Conservation (phyloP, 2,888 invertebrate species). For the Phragmatobia fuliginosa region DNA sequence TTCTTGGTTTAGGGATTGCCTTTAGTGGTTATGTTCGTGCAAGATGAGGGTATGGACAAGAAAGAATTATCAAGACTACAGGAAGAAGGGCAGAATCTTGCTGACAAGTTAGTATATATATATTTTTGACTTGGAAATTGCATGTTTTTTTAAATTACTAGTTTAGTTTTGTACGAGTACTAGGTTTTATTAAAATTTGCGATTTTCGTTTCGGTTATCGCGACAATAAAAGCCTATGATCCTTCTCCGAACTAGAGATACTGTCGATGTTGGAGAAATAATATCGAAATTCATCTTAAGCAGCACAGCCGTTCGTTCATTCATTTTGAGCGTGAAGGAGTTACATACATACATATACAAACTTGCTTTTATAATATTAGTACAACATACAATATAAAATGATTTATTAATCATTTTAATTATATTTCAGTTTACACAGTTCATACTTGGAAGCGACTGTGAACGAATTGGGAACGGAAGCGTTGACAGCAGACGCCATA, state of each 20-base stretch:
- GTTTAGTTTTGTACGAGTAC: too few species aligned
- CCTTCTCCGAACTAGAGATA: too few species aligned
- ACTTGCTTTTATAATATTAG: too few species aligned
- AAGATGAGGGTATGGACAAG: constrained; percentile 93
- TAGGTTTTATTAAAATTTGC: too few species aligned
- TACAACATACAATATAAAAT: not conserved
- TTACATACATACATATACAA: too few species aligned
- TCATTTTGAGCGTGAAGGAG: too few species aligned
- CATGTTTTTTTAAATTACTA: too few species aligned
- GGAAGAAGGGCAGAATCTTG: constrained; percentile 95
- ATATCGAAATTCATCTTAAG: too few species aligned
- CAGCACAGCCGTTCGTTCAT: too few species aligned
- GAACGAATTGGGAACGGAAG: constrained; percentile 88
- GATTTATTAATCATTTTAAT: not conserved
- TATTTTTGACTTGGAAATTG: not conserved
- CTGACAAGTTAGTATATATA: constrained; percentile 89
- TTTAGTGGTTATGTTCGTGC: constrained; percentile 95
- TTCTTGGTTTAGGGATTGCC: constrained; percentile 87
- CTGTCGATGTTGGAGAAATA: too few species aligned
- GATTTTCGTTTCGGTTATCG: too few species aligned
- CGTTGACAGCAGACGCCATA: constrained; percentile 90
- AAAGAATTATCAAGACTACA: constrained; percentile 94
- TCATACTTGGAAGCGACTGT: constrained; percentile 94
- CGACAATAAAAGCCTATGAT: too few species aligned
- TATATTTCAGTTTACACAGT: constrained; percentile 90